Evolutionary conservation across 1,140 invertebrate species (phyloP), one percentile per base, ranked within the genome.

Genomic region (Gonioctena quinquepunctata): DNA sequence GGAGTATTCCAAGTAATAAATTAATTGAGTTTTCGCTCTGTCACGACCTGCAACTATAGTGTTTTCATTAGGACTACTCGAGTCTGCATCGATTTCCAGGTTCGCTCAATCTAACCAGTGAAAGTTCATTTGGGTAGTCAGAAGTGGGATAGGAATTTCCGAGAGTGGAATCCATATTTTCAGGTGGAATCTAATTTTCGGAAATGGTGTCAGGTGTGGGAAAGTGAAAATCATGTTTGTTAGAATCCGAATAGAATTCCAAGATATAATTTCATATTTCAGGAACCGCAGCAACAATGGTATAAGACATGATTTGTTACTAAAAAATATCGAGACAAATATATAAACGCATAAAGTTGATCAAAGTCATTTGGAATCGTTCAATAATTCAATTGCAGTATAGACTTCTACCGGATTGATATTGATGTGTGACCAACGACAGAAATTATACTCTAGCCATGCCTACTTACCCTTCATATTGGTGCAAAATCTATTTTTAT

Each of bases 1-100:
- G 52, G 62, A 70, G 68, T 49, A 70, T 64, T 70, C 65, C 62
- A 64, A 62, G 25, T 65, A 70, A 70, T 70, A 70, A 70, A 70
- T 70, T 65, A 64, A 70, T 62, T 65, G 62, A 62, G 60, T 62
- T 27, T 70, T 65, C 54, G 33, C 33, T 49, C 50, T 60, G 59
- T 62, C 59, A 42, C 52, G 26, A 50, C 67, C 56, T 64, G 62
- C 60, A 62, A 62, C 60, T 62, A 18, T 13, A 26, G 60, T 62
- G 60, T 62, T 62, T 62, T 42, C 60, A 33, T 70, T 65, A 70
- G 28, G 68, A 48, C 59, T 59, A 70, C 52, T 54, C 52, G 19
- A 54, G 19, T 54, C 52, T 2, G 19, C 19, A 54, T 54, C 19
- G 52, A 54, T 54, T 54, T 54, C 19, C 52, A n/a, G 33, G 13